phyloP scores from a whole-genome alignment of 2,797 vertebrate genomes.

The Pantherophis vulpinus region DNA sequence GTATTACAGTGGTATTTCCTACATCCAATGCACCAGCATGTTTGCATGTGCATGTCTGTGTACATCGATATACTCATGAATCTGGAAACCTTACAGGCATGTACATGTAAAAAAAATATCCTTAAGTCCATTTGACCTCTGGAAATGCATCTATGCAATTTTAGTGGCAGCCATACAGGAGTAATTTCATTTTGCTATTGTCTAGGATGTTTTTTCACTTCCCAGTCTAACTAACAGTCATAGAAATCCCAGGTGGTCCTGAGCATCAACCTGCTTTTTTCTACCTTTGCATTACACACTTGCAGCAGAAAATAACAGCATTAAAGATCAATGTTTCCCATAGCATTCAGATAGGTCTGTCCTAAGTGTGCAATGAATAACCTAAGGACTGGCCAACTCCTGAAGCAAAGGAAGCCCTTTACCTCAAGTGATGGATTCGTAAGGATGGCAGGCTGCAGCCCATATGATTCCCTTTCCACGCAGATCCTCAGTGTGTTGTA shows the following conservation, averaged over 20 bases:
- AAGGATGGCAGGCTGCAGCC: background rate
- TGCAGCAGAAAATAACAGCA: background rate
- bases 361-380: too few relatives aligned
- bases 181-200: background rate
- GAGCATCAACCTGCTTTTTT: background rate
- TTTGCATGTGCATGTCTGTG: background rate
- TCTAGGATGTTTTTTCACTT: background rate
- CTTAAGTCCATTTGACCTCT: background rate
- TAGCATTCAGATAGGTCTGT: background rate
- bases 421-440: background rate
- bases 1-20: background rate
- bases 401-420: background rate
- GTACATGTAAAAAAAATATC: background rate
- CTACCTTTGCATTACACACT: background rate
- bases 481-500: background rate
- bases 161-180: background rate
- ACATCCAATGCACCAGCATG: background rate
- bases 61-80: background rate
- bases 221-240: background rate
- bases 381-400: background rate
- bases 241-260: background rate
- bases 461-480: background rate
- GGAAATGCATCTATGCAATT: background rate
- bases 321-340: background rate
- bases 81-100: background rate